Evolutionary conservation across 2,113 vertebrate genomes (phyloP).

Genomic region (Carassius gibelio): DNA sequence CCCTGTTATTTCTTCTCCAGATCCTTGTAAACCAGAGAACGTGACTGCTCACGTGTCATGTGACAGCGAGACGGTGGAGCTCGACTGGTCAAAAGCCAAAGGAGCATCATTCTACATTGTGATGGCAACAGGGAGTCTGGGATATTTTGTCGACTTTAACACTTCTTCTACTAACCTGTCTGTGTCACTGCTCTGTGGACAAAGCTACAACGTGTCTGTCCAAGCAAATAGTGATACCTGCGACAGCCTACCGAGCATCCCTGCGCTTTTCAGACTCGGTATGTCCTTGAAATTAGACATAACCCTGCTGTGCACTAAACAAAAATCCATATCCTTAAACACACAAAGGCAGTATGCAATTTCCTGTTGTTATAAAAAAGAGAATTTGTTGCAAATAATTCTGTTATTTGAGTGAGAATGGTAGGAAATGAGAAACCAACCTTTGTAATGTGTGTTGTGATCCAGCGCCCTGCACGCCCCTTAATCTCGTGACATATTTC

Average conservation of each 20-base stretch:
- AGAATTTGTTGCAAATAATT: background rate
- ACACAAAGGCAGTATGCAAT: background rate
- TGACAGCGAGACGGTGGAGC: slow-evolving; percentile 29
- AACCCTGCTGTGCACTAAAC: background rate
- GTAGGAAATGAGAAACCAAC: background rate
- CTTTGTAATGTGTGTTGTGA: background rate
- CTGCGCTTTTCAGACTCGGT: slow-evolving; percentile 53
- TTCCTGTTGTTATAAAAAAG: background rate
- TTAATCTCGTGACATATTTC: slow-evolving; percentile 8
- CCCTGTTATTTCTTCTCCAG: slow-evolving; percentile 29
- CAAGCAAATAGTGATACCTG: slow-evolving; percentile 43
- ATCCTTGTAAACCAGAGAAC: slow-evolving; percentile 56
- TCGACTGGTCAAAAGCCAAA: slow-evolving; percentile 49
- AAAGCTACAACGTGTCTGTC: slow-evolving; percentile 53
- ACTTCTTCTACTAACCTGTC: slow-evolving; percentile 40
- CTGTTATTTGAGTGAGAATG: background rate
- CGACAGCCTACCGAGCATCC: slow-evolving; percentile 35
- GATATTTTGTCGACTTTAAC: slow-evolving; percentile 41
- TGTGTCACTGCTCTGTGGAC: slow-evolving; percentile 54
- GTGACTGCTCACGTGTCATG: slow-evolving; percentile 44
- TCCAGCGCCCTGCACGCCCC: slow-evolving; percentile 56
- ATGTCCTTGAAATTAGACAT: slow-evolving; percentile 4
- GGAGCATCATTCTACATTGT: slow-evolving; percentile 53
- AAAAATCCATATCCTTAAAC: background rate
- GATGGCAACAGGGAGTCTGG: slow-evolving; percentile 42